A percentile compares a stretch with the other conserved stretches of the same genome.
Evolutionary conservation across 2,888 invertebrate genomes (phyloP).

Genomic region (Nomada hirtipes): DNA sequence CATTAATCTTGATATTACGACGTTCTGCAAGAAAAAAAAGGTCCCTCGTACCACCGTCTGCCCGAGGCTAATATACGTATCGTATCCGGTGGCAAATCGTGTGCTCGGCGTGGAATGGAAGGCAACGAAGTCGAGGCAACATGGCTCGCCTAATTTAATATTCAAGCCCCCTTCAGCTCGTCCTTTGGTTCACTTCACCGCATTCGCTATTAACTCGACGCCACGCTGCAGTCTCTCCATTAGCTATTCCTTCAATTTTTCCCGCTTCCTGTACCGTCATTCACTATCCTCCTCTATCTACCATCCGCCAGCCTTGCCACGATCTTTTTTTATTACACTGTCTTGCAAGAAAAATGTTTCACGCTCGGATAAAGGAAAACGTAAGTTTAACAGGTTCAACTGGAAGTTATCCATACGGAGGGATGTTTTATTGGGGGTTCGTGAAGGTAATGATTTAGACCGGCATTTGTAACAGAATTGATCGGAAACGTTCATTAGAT

Average conservation of each 20-base stretch:
- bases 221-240: conserved; percentile 41
- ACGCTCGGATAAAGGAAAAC: too few species aligned
- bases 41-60: background rate
- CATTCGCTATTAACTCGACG: conserved; percentile 42
- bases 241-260: conserved; percentile 28
- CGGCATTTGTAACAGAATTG: too few species aligned
- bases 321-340: conserved; percentile 14
- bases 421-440: too few species aligned
- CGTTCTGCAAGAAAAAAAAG: conserved; percentile 1
- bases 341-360: too few species aligned
- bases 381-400: too few species aligned
- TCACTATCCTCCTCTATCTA: background rate
- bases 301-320: background rate
- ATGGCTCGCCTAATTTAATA: conserved; percentile 55
- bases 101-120: conserved; percentile 5
- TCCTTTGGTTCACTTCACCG: conserved; percentile 10
- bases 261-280: background rate
- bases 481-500: too few species aligned
- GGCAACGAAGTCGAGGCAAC: conserved; percentile 22
- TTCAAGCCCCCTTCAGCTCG: conserved; percentile 26
- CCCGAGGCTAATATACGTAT: conserved; percentile 7
- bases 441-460: too few species aligned
- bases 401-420: conserved; percentile 15
- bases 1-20: conserved; percentile 36
- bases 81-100: conserved; percentile 14